phyloP scores from a whole-genome alignment of 2,888 invertebrate species.

The Bursaphelenchus okinawaensis region DNA sequence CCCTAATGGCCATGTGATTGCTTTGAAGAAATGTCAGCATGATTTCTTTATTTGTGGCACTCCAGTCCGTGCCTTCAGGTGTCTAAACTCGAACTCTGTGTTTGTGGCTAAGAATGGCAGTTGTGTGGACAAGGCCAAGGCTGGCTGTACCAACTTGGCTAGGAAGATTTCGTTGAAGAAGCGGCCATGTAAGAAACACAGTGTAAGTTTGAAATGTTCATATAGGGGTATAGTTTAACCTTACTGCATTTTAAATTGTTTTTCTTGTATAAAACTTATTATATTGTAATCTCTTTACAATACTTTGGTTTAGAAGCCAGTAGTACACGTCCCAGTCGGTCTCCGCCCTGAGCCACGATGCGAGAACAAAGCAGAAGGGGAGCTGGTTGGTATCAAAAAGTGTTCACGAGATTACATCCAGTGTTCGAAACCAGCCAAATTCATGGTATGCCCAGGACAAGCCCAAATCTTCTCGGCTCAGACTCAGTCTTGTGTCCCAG shows the following conservation, averaged over 20 bases:
- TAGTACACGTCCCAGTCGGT: too few relatives aligned
- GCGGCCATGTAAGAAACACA: not conserved
- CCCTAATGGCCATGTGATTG: not conserved
- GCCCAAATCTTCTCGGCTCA: not conserved
- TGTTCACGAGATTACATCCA: not conserved
- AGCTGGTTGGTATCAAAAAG: not conserved
- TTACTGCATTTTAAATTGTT: too few relatives aligned
- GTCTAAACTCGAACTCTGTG: not conserved
- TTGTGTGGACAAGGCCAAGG: not conserved
- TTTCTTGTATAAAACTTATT: too few relatives aligned
- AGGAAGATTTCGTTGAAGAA: not conserved
- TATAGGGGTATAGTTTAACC: too few relatives aligned
- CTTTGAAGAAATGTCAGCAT: not conserved
- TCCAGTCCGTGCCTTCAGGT: not conserved
- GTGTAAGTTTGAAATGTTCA: not conserved
- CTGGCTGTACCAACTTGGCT: not conserved
- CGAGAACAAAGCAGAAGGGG: not conserved
- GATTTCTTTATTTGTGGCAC: not conserved
- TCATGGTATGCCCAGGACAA: not conserved
- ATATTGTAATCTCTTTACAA: too few relatives aligned
- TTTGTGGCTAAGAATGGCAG: not conserved
- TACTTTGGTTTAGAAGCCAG: too few relatives aligned
- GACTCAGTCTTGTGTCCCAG: not conserved
- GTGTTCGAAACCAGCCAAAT: not conserved
- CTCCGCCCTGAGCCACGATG: not conserved